phyloP scores from a whole-genome alignment of 2,888 invertebrate genomes.

The Danaus chrysippus region DNA sequence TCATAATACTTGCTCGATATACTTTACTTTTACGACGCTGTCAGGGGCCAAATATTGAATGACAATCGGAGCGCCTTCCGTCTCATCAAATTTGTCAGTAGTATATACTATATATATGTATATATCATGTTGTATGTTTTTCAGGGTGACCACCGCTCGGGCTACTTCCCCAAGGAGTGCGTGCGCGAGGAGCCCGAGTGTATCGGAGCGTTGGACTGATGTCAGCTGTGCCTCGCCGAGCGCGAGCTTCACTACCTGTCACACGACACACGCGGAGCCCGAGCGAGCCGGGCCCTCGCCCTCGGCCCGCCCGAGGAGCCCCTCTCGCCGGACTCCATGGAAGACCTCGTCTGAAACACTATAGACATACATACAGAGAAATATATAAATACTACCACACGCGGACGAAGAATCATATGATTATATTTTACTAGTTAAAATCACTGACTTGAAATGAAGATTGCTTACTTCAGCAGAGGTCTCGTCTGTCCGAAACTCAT shows the following conservation, averaged over 20 bases:
- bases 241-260: conserved; percentile 56
- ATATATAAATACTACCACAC: neutral
- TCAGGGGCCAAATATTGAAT: too few relatives aligned
- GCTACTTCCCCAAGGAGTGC: conserved; percentile 90
- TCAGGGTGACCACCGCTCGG: conserved; percentile 76
- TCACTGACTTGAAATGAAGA: too few relatives aligned
- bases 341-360: conserved; percentile 3
- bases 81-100: too few relatives aligned
- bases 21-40: too few relatives aligned
- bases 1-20: too few relatives aligned
- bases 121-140: neutral
- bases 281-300: conserved; percentile 27
- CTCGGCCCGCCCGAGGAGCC: conserved; percentile 18
- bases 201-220: conserved; percentile 74
- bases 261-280: conserved; percentile 24
- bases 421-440: too few relatives aligned
- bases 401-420: too few relatives aligned
- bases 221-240: conserved; percentile 69
- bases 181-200: conserved; percentile 82
- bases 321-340: neutral
- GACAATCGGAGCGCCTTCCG: too few relatives aligned
- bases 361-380: neutral
- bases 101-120: too few relatives aligned
- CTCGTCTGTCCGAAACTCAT: too few relatives aligned
- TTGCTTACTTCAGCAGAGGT: too few relatives aligned